Evolutionary conservation across 2,797 vertebrate genomes (phyloP).

Genomic region (Mastacembelus armatus): DNA sequence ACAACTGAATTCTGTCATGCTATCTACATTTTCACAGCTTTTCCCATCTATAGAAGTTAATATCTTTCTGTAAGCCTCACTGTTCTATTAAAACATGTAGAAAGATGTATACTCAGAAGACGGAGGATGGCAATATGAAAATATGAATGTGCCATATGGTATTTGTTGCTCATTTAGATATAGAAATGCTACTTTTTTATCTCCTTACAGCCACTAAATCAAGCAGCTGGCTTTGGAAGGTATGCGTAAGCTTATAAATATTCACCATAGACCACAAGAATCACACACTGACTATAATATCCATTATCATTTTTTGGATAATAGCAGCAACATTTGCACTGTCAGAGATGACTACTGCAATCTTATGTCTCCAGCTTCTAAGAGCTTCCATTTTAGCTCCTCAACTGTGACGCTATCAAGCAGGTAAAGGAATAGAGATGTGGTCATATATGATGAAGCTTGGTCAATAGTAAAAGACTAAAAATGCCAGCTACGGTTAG

Average conservation of each 20-base stretch:
- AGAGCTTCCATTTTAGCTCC: neutral
- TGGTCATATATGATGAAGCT: constrained; percentile 2
- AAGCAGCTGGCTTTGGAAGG: neutral
- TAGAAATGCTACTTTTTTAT: neutral
- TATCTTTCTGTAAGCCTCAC: neutral
- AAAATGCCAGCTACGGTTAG: constrained; percentile 1
- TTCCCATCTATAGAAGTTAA: neutral
- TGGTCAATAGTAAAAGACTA: neutral
- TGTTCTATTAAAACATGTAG: neutral
- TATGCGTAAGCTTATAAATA: neutral
- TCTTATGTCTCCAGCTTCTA: neutral
- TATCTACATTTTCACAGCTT: neutral
- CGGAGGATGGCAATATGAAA: too few species aligned
- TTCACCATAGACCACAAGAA: neutral
- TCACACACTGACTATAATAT: neutral
- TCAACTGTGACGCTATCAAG: neutral
- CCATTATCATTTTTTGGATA: neutral
- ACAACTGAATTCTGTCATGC: neutral
- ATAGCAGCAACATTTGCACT: neutral
- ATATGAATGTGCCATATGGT: too few species aligned
- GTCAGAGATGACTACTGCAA: neutral
- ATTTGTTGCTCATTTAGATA: too few species aligned
- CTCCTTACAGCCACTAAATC: neutral
- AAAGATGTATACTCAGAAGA: neutral
- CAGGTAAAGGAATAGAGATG: neutral